These are phyloP conservation scores for Perithous albicinctus DNA, from an alignment of 2,888 invertebrate genomes.

Conservation along the genomic window DNA sequence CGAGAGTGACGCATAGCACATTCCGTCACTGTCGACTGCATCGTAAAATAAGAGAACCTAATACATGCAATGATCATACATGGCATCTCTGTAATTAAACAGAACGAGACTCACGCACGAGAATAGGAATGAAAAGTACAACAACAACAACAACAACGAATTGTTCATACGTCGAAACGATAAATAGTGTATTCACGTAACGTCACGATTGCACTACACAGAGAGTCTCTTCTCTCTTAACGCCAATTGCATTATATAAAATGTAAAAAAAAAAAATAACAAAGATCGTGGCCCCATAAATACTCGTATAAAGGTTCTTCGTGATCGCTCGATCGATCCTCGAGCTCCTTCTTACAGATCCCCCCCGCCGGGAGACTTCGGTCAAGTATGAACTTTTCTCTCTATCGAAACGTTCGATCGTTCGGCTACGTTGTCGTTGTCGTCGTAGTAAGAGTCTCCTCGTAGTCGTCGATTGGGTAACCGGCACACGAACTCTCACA, in stretches of 20 bases:
- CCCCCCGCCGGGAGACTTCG: constrained; percentile 65
- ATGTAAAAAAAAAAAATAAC: constrained; percentile 32
- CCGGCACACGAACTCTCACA: constrained; percentile 56
- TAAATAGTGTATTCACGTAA: constrained; percentile 50
- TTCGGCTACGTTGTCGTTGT: constrained; percentile 41
- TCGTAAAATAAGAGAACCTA: neutral
- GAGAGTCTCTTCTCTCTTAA: constrained; percentile 29
- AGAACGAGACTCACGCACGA: constrained; percentile 25
- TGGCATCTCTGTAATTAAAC: neutral
- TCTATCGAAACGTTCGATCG: constrained; percentile 65
- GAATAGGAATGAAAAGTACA: constrained; percentile 46
- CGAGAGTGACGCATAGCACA: neutral
- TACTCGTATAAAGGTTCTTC: constrained; percentile 67
- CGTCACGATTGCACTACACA: constrained; percentile 33
- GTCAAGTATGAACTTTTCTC: constrained; percentile 68
- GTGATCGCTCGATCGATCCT: constrained; percentile 67
- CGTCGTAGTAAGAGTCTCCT: constrained; percentile 14
- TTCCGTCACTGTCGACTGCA: neutral
- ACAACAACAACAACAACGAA: constrained; percentile 34
- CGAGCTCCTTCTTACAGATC: constrained; percentile 44
- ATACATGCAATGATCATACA: neutral
- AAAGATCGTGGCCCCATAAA: constrained; percentile 66
- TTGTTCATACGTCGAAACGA: constrained; percentile 30
- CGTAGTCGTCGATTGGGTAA: constrained; percentile 59
- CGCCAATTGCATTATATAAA: constrained; percentile 62